Base-by-base conservation (phyloP, 2,797 vertebrate species). In the Todus mexicanus region DNA sequence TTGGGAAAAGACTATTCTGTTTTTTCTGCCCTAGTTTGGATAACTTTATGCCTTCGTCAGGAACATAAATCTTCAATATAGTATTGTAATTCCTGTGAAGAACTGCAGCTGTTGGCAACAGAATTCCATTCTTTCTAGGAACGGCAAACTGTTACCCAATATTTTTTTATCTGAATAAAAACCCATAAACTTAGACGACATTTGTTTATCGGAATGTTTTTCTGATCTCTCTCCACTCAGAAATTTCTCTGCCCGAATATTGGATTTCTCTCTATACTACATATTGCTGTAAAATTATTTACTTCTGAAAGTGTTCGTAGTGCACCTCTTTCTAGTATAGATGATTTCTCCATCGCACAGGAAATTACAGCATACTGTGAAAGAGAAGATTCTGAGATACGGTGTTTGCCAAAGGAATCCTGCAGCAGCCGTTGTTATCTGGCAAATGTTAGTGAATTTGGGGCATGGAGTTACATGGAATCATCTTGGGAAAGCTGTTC, bases 81-180 rank as follows among this genome's bases (percentile, higher is more conserved):
- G 91, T 92, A 80, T 97, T 98, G 96, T 90, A 96, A 94, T 94
- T 95, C 94, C 89, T 94, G 86, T 45, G 73, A 97, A 97, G 97
- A 96, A 78, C 94, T 96, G 81, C 95, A 97, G 96, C 92, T 97
- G 96, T 96, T 97, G 97, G 97, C 97, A 97, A 76, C 84, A 96
- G 94, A 96, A 90, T 94, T 88, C 81, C 60, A 80, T 92, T 97
- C 97, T 97, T 98, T 98, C 97, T 98, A 98, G 96, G 97, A 98
- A 98, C 47, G 93, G 93, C 76, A 89, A 92, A 77, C 59, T 87
- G 86, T 92, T 96, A 87, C 85, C 51, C 93, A 94, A 68, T 90
- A 59, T 81, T 78, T 95, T 96, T 94, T 92, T 35, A 84, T 59
- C 70, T 75, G 94, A 90, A 73, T 89, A 76, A 91, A 91, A 89